phyloP scores from a whole-genome alignment of 2,113 vertebrate species.

The Vombatus ursinus region DNA sequence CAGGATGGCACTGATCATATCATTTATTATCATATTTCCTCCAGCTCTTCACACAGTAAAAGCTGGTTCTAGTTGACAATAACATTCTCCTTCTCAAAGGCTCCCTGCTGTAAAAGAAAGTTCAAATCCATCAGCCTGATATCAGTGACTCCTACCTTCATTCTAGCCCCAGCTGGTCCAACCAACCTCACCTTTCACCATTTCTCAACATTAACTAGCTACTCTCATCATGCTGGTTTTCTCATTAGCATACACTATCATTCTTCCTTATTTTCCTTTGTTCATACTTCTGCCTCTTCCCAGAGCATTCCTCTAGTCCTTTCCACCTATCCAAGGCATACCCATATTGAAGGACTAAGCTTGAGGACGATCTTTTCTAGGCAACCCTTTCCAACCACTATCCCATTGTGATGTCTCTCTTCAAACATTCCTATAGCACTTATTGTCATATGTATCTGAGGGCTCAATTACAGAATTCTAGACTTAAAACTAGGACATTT shows the following conservation, averaged over 20 bases:
- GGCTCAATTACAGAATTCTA: background rate
- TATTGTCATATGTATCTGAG: background rate
- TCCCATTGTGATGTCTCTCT: background rate
- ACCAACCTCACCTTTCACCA: background rate
- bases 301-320: background rate
- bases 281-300: background rate
- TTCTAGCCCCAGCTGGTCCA: background rate
- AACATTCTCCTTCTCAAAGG: background rate
- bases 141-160: background rate
- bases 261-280: background rate
- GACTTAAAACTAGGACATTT: no score
- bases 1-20: background rate
- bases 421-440: background rate
- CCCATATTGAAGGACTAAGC: background rate
- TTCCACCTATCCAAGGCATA: background rate
- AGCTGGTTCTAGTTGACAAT: background rate
- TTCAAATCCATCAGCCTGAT: background rate
- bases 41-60: background rate
- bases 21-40: background rate
- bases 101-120: background rate
- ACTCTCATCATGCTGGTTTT: background rate
- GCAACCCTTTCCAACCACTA: background rate
- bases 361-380: no score
- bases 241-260: background rate
- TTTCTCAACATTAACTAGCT: background rate